These are phyloP conservation scores for Zosterops hypoxanthus DNA, from an alignment of 2,113 vertebrate species.

Conservation along the genomic window DNA sequence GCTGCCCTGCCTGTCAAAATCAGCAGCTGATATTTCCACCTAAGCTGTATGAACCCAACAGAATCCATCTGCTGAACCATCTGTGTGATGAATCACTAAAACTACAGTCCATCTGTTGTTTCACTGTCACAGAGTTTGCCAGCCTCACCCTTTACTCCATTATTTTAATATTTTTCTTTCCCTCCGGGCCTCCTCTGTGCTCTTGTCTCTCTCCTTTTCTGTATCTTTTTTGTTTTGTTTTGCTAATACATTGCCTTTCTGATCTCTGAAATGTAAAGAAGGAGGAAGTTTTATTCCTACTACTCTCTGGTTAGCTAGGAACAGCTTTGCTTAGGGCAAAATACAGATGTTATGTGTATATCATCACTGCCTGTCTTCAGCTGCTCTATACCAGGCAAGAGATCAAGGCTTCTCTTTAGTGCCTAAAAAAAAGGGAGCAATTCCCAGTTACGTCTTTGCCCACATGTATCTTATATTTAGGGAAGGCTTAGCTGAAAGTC, in stretches of 20 bases:
- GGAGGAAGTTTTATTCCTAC: slow-evolving; percentile 6
- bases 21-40: slow-evolving; percentile 68
- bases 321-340: background rate
- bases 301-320: background rate
- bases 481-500: background rate
- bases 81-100: slow-evolving; percentile 67
- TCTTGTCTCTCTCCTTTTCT: slow-evolving; percentile 11
- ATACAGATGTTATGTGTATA: background rate
- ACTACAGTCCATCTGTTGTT: slow-evolving; percentile 72
- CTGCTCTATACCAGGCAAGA: background rate
- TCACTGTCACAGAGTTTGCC: slow-evolving; percentile 57
- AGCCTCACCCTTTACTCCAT: slow-evolving; percentile 52
- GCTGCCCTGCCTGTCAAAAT: slow-evolving; percentile 50
- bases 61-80: slow-evolving; percentile 77
- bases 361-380: background rate
- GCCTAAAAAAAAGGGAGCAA: background rate
- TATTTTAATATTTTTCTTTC: slow-evolving; percentile 55
- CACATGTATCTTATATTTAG: background rate
- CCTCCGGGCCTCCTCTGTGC: slow-evolving; percentile 20
- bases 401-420: background rate
- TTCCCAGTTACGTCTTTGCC: background rate
- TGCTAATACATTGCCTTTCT: slow-evolving; percentile 3
- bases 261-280: slow-evolving; percentile 29
- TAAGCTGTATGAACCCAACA: slow-evolving; percentile 66
- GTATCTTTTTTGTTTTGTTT: background rate